phyloP scores from a whole-genome alignment of 2,113 vertebrate genomes.

The Microcebus lehilahytsara region DNA sequence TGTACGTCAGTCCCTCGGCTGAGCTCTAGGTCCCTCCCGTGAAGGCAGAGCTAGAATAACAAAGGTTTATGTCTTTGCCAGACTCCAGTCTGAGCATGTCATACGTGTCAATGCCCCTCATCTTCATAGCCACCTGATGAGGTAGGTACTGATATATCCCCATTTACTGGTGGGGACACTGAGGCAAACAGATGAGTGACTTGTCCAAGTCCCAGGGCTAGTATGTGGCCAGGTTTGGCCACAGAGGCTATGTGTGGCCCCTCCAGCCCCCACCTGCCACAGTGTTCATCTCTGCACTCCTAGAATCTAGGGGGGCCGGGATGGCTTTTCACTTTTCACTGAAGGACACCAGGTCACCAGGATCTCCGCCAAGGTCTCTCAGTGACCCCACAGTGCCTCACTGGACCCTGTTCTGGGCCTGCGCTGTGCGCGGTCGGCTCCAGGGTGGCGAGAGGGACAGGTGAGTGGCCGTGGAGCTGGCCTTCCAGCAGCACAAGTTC shows the following conservation, averaged over 20 bases:
- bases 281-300: not conserved
- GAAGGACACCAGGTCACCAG: not conserved
- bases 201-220: not conserved
- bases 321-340: not conserved
- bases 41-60: not conserved
- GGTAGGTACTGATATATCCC: too few species aligned
- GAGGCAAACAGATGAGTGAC: not conserved
- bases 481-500: not conserved
- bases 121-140: not conserved
- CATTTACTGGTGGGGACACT: not conserved
- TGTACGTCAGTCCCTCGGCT: not conserved
- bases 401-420: not conserved
- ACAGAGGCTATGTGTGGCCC: not conserved
- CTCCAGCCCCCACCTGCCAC: accelerated
- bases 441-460: too few species aligned
- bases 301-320: not conserved
- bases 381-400: not conserved
- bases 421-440: not conserved
- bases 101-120: accelerated
- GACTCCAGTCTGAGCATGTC: not conserved
- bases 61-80: not conserved
- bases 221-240: not conserved
- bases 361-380: not conserved
- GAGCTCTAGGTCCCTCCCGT: not conserved
- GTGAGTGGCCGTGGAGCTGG: not conserved